Conservation (phyloP, 2,113 vertebrate genomes). For the Eclectus roratus region DNA sequence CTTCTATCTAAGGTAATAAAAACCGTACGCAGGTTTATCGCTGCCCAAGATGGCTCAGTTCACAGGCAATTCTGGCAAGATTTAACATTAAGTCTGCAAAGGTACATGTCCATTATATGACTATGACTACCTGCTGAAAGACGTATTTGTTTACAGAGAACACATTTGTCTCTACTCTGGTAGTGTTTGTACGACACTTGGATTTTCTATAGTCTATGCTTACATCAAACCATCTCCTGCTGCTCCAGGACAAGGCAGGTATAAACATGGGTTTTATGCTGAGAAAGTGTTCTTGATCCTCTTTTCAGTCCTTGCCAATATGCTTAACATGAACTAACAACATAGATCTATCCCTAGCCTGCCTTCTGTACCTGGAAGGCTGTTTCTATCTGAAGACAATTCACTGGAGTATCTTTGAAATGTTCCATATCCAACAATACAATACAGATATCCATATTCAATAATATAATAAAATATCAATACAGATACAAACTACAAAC, state of each 20-base stretch:
- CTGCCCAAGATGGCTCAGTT: not conserved
- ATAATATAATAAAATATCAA: not conserved
- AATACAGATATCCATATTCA: not conserved
- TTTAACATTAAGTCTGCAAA: not conserved
- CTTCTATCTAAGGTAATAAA: not conserved
- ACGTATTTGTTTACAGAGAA: not conserved
- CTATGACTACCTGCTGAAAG: not conserved
- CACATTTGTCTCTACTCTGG: not conserved
- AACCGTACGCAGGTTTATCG: not conserved
- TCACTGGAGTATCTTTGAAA: not conserved
- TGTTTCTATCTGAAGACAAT: not conserved
- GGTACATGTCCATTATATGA: not conserved
- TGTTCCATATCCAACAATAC: not conserved
- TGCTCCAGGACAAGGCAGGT: not conserved
- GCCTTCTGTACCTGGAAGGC: not conserved
- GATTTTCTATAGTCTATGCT: not conserved
- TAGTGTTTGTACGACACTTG: accelerated
- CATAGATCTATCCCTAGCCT: not conserved
- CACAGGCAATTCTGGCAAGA: not conserved
- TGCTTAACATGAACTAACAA: not conserved
- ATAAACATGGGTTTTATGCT: not conserved
- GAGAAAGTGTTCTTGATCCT: not conserved
- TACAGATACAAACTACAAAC: not conserved
- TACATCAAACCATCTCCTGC: not conserved
- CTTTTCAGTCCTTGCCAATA: not conserved